Evolutionary conservation across 2,888 invertebrate genomes (phyloP).

Genomic region (Drosophila greeni): DNA sequence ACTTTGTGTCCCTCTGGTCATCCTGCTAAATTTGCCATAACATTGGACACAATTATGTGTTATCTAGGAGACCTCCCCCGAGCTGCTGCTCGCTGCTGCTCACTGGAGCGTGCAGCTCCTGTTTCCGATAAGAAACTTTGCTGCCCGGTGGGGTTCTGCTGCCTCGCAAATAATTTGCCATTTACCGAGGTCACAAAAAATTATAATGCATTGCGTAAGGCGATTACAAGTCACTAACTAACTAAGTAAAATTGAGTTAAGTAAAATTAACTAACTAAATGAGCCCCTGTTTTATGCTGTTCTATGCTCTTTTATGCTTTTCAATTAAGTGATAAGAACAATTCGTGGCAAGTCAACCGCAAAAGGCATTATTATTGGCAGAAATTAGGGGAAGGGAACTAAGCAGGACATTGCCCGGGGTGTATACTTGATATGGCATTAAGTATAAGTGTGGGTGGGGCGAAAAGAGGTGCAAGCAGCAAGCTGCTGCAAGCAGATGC

Average conservation of each 20-base stretch:
- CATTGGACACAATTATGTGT: slow-evolving; percentile 41
- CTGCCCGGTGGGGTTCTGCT: no score
- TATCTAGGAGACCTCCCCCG: slow-evolving; percentile 10
- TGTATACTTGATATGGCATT: slow-evolving; percentile 49
- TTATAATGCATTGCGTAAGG: slow-evolving; percentile 54
- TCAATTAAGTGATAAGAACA: slow-evolving; percentile 56
- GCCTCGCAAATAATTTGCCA: slow-evolving; percentile 46
- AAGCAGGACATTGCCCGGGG: neutral
- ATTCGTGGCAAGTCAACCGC: slow-evolving; percentile 18
- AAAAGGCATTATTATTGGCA: slow-evolving; percentile 13
- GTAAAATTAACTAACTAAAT: slow-evolving; percentile 24
- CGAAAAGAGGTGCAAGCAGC: no score
- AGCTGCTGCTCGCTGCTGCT: neutral
- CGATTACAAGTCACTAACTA: slow-evolving; percentile 48
- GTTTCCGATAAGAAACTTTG: slow-evolving; percentile 17
- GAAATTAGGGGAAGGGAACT: no score
- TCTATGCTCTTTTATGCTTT: slow-evolving; percentile 41
- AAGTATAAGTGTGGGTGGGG: slow-evolving; percentile 42
- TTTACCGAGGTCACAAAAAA: slow-evolving; percentile 27
- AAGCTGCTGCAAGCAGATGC: slow-evolving; percentile 4
- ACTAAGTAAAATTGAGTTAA: neutral
- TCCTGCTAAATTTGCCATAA: slow-evolving; percentile 30
- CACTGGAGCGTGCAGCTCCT: slow-evolving; percentile 36
- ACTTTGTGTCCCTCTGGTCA: slow-evolving; percentile 5
- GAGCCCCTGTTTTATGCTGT: slow-evolving; percentile 34